These are phyloP conservation scores for Wasmannia auropunctata DNA, from an alignment of 1,140 invertebrate genomes.

Conservation along the genomic window DNA sequence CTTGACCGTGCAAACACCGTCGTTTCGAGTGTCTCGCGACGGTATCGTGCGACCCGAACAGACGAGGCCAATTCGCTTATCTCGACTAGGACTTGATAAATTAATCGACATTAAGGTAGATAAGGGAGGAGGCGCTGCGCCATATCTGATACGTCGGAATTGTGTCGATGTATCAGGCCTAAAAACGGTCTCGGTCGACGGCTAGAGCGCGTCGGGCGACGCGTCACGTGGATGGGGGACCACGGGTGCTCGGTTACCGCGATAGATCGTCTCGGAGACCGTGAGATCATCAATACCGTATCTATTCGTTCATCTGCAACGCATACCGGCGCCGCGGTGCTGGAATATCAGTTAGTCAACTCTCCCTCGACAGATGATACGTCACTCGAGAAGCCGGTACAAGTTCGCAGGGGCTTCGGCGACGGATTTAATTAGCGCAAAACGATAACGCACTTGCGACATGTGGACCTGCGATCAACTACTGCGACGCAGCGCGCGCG, in stretches of 20 bases:
- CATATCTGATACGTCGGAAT: constrained; percentile 42
- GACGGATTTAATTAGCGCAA: constrained; percentile 34
- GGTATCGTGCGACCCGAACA: constrained; percentile 24
- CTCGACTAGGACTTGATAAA: constrained; percentile 66
- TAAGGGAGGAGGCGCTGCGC: constrained; percentile 56
- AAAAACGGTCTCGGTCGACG: constrained; percentile 35
- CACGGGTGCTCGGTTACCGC: not conserved
- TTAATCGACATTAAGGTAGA: constrained; percentile 72
- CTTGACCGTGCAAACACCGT: constrained; percentile 33
- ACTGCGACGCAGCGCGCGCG: not conserved
- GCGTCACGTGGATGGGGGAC: constrained; percentile 14
- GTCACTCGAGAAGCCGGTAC: not conserved
- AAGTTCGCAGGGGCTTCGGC: not conserved
- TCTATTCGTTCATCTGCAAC: constrained; percentile 63
- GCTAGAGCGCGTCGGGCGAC: constrained; percentile 29
- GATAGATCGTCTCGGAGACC: constrained; percentile 45
- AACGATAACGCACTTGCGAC: not conserved
- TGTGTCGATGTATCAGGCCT: constrained; percentile 35
- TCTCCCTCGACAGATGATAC: constrained; percentile 22
- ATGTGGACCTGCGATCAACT: not conserved
- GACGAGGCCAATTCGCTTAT: constrained; percentile 57
- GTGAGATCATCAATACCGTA: constrained; percentile 69
- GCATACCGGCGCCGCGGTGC: constrained; percentile 17
- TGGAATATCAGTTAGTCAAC: constrained; percentile 10
- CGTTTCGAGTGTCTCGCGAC: constrained; percentile 8